phyloP scores from a whole-genome alignment of 2,888 invertebrate genomes.

The Tiliacea citrago region DNA sequence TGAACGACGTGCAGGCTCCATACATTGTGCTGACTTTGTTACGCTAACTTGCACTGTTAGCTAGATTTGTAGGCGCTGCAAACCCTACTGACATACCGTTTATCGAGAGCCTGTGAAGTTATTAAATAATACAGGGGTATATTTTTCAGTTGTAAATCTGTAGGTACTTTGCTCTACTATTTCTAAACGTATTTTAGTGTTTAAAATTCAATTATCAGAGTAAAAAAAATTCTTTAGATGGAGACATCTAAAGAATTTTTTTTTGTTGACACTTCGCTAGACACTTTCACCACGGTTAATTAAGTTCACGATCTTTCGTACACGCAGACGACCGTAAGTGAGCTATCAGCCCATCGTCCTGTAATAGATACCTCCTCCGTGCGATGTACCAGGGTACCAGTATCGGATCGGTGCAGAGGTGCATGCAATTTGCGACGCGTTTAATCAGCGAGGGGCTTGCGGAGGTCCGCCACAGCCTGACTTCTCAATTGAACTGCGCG shows the following conservation, averaged over 20 bases:
- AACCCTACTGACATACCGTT: background rate
- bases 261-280: background rate
- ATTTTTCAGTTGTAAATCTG: background rate
- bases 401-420: slow-evolving; percentile 28
- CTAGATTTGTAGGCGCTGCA: background rate
- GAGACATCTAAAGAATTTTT: background rate
- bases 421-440: slow-evolving; percentile 56
- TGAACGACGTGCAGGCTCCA: background rate
- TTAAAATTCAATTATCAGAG: background rate
- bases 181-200: background rate
- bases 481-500: slow-evolving; percentile 70
- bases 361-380: slow-evolving; percentile 6
- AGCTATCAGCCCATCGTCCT: slow-evolving; percentile 15
- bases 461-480: slow-evolving; percentile 59
- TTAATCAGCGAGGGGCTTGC: slow-evolving; percentile 62
- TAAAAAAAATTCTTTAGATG: background rate
- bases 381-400: slow-evolving; percentile 34
- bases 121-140: background rate
- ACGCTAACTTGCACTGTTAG: background rate
- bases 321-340: slow-evolving; percentile 25
- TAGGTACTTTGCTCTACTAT: background rate
- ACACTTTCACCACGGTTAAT: slow-evolving; percentile 15
- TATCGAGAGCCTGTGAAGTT: background rate
- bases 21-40: background rate
- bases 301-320: slow-evolving; percentile 2